Conservation (phyloP, 1,140 invertebrate genomes). For the Heterodera schachtii region DNA sequence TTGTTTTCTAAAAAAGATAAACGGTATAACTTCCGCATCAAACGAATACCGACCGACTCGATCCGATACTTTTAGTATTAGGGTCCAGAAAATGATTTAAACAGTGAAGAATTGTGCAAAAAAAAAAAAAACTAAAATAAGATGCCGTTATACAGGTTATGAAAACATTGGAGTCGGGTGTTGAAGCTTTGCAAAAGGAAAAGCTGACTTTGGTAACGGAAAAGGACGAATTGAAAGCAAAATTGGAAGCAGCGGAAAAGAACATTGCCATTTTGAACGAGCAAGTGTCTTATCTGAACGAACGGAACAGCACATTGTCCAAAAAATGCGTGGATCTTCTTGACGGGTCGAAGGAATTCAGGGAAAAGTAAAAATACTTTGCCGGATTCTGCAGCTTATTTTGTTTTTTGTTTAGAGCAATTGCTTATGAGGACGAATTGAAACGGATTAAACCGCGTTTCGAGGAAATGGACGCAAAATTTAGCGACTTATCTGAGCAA, state of each 20-base stretch:
- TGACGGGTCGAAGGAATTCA: constrained; percentile 24
- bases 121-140: too few relatives aligned
- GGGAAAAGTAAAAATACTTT: constrained; percentile 21
- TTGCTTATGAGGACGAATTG: constrained; percentile 32
- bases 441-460: constrained; percentile 33
- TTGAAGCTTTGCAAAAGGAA: constrained; percentile 37
- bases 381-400: neutral
- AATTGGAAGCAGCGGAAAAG: constrained; percentile 23
- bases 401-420: constrained; percentile 24
- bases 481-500: constrained; percentile 19
- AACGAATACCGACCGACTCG: too few relatives aligned
- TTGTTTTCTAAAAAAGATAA: neutral
- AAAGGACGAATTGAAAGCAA: constrained; percentile 28
- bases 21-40: too few relatives aligned
- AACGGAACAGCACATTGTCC: constrained; percentile 33
- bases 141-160: constrained; percentile 19
- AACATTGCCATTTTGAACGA: constrained; percentile 26
- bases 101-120: too few relatives aligned
- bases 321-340: constrained; percentile 41
- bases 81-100: too few relatives aligned
- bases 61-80: too few relatives aligned
- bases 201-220: constrained; percentile 24
- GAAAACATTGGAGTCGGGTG: constrained; percentile 35
- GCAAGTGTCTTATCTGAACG: constrained; percentile 30
- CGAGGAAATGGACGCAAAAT: constrained; percentile 29